phyloP scores from a whole-genome alignment of 2,113 vertebrate species.

The Tricholaema leucomelas region DNA sequence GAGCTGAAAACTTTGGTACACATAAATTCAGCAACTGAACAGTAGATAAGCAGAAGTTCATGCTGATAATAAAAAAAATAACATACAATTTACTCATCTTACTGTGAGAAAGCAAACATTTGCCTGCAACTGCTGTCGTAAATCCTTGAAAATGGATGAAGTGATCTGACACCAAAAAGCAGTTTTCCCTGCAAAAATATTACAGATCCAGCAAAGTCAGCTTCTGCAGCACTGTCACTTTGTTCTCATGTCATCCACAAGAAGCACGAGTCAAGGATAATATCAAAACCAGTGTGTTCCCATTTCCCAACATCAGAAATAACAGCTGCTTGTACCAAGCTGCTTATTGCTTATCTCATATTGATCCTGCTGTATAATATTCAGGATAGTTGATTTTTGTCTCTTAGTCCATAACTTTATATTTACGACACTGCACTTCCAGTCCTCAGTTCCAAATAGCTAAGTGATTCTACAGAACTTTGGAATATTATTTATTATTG shows the following conservation, averaged over 20 bases:
- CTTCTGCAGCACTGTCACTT: not conserved
- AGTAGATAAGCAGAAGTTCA: not conserved
- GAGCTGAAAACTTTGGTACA: not conserved
- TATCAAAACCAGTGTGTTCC: not conserved
- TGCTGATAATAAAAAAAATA: slow-evolving; percentile 32
- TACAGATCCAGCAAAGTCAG: slow-evolving; percentile 38
- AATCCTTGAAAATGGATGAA: slow-evolving; percentile 36
- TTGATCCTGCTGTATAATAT: not conserved
- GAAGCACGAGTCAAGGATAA: not conserved
- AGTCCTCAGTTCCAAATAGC: not conserved
- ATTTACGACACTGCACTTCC: not conserved
- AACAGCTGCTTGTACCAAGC: not conserved
- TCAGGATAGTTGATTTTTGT: not conserved
- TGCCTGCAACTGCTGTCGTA: slow-evolving; percentile 5
- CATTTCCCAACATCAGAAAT: not conserved
- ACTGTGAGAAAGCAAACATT: slow-evolving; percentile 39
- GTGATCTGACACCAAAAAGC: slow-evolving; percentile 7
- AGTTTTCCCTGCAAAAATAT: slow-evolving; percentile 21
- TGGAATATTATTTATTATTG: no score
- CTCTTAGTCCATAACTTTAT: not conserved
- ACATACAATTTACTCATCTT: slow-evolving; percentile 4
- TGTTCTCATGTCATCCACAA: not conserved
- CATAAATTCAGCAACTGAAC: not conserved
- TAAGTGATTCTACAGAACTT: not conserved
- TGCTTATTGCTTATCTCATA: not conserved